Conservation (phyloP, 2,888 invertebrate species). For the Harpalus rubripes region DNA sequence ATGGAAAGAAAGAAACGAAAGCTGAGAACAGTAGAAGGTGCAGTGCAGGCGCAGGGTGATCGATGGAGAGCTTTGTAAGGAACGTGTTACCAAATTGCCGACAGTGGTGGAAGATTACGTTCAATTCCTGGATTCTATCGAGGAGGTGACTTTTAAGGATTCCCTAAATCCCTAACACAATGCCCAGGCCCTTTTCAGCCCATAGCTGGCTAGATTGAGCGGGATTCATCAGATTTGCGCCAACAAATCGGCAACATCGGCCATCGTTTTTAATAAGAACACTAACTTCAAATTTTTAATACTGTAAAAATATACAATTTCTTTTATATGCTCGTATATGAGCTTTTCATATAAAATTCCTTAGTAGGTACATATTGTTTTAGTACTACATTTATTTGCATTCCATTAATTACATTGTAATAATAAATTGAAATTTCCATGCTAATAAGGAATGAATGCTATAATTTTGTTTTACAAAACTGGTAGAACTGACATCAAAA, state of each 20-base stretch:
- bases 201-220: slow-evolving; percentile 27
- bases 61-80: slow-evolving; percentile 74
- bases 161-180: slow-evolving; percentile 61
- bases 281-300: not conserved
- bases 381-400: too few relatives aligned
- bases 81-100: slow-evolving; percentile 75
- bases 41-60: slow-evolving; percentile 70
- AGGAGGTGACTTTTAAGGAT: slow-evolving; percentile 64
- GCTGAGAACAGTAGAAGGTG: slow-evolving; percentile 28
- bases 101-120: slow-evolving; percentile 73
- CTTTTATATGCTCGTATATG: too few relatives aligned
- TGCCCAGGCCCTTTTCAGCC: slow-evolving; percentile 56
- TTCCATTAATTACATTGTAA: too few relatives aligned
- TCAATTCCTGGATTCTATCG: slow-evolving; percentile 67
- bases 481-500: too few relatives aligned
- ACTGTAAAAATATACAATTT: not conserved
- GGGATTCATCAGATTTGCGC: slow-evolving; percentile 21
- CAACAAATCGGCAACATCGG: not conserved
- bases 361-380: too few relatives aligned
- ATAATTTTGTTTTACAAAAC: too few relatives aligned
- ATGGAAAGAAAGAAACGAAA: slow-evolving; percentile 43
- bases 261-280: not conserved
- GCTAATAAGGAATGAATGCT: too few relatives aligned
- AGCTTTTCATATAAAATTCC: too few relatives aligned
- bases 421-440: too few relatives aligned